Evolutionary conservation across 2,113 vertebrate species (phyloP).

Genomic region (Atrichornis clamosus): DNA sequence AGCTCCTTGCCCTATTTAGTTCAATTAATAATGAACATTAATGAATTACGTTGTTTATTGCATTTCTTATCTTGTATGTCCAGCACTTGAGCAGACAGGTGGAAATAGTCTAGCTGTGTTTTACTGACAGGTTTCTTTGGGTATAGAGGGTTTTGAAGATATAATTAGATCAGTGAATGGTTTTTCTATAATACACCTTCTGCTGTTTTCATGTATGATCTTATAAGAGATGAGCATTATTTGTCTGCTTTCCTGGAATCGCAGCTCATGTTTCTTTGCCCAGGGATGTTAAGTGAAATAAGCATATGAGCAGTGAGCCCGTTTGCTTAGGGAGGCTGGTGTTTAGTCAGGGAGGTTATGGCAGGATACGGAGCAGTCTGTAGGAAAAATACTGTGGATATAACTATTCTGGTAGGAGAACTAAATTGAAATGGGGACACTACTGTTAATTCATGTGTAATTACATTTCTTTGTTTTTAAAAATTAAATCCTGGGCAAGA

Average conservation of each 20-base stretch:
- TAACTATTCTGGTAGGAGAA: neutral
- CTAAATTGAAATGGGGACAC: neutral
- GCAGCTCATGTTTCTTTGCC: neutral
- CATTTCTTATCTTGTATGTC: neutral
- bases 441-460: constrained; percentile 24
- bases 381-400: neutral
- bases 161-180: neutral
- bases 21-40: constrained; percentile 16
- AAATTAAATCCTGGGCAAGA: neutral
- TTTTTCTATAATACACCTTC: neutral
- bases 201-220: neutral
- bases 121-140: neutral
- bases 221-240: neutral
- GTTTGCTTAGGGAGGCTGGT: neutral
- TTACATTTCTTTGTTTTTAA: constrained; percentile 17
- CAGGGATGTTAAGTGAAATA: neutral
- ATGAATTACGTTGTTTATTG: neutral
- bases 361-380: neutral
- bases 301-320: neutral
- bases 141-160: neutral
- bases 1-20: neutral
- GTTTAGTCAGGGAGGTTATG: neutral
- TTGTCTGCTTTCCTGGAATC: neutral
- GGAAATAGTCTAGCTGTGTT: neutral
- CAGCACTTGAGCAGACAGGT: neutral